phyloP scores from a whole-genome alignment of 2,888 invertebrate genomes.

The Clusia tigrina region DNA sequence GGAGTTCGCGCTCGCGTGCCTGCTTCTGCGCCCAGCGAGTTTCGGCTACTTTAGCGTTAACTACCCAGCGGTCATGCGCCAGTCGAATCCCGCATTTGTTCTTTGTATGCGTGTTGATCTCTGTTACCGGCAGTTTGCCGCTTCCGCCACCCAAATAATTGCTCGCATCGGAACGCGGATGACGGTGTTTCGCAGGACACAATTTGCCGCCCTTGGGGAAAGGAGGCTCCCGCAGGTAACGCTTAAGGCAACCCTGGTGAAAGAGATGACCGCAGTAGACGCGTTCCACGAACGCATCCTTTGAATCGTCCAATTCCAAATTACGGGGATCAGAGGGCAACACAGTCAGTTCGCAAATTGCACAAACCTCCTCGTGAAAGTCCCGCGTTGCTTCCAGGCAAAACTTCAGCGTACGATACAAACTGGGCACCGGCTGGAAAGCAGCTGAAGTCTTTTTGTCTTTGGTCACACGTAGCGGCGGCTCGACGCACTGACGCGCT shows the following conservation, averaged over 20 bases:
- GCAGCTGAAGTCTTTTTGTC: constrained; percentile 62
- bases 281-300: constrained; percentile 71
- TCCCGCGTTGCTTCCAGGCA: constrained; percentile 70
- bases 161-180: constrained; percentile 60
- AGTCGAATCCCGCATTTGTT: constrained; percentile 70
- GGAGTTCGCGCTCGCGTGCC: constrained; percentile 75
- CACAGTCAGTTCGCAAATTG: constrained; percentile 70
- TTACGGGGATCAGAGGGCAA: constrained; percentile 69
- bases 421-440: constrained; percentile 72
- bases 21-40: constrained; percentile 81
- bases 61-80: constrained; percentile 77
- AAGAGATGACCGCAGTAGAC: constrained; percentile 78
- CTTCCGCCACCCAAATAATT: constrained; percentile 45
- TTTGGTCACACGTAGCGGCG: constrained; percentile 69
- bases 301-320: constrained; percentile 68
- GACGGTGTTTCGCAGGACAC: constrained; percentile 67
- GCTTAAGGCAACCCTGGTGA: constrained; percentile 73
- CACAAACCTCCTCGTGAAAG: constrained; percentile 72
- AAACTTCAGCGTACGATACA: constrained; percentile 70
- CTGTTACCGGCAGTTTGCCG: constrained; percentile 18
- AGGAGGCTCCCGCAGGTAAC: constrained; percentile 76
- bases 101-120: constrained; percentile 33
- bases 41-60: constrained; percentile 75
- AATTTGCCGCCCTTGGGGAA: constrained; percentile 77
- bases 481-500: constrained; percentile 74